Evolutionary conservation across 2,113 vertebrate genomes (phyloP).

Genomic region (Chionomys nivalis): DNA sequence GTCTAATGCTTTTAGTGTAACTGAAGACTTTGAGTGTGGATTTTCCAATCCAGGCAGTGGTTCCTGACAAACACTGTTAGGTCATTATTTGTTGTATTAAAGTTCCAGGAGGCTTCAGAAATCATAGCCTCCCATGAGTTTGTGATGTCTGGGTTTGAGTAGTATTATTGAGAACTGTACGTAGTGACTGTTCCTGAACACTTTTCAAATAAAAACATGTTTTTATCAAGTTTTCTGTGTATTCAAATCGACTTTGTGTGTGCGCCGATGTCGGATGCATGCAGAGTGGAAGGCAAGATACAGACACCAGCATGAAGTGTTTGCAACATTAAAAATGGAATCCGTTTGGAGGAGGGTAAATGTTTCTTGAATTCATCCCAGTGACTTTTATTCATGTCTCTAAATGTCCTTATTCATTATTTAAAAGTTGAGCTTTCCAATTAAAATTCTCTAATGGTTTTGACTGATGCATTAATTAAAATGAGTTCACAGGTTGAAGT

Average conservation of each 20-base stretch:
- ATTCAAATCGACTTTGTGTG: neutral
- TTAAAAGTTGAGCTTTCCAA: slow-evolving; percentile 37
- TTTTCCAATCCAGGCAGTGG: slow-evolving; percentile 47
- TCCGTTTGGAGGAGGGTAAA: neutral
- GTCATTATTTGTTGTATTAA: slow-evolving; percentile 75
- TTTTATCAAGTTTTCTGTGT: slow-evolving; percentile 70
- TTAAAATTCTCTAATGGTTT: slow-evolving; percentile 28
- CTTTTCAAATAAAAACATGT: slow-evolving; percentile 84
- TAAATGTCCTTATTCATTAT: slow-evolving; percentile 17
- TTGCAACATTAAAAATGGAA: neutral
- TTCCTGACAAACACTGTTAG: slow-evolving; percentile 53
- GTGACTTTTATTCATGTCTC: neutral
- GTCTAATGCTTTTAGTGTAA: slow-evolving; percentile 65
- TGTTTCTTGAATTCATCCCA: neutral
- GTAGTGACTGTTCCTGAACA: slow-evolving; percentile 76
- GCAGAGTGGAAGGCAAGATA: neutral
- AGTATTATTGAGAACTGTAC: slow-evolving; percentile 65
- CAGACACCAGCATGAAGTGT: neutral
- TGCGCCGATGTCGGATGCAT: neutral
- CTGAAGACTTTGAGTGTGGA: slow-evolving; percentile 39
- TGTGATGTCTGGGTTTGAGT: slow-evolving; percentile 70
- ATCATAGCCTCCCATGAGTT: slow-evolving; percentile 43
- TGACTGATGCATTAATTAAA: neutral
- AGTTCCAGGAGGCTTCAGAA: slow-evolving; percentile 78
- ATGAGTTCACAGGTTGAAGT: neutral